Conservation (phyloP, 2,888 invertebrate species). For the Andrena haemorrhoa region DNA sequence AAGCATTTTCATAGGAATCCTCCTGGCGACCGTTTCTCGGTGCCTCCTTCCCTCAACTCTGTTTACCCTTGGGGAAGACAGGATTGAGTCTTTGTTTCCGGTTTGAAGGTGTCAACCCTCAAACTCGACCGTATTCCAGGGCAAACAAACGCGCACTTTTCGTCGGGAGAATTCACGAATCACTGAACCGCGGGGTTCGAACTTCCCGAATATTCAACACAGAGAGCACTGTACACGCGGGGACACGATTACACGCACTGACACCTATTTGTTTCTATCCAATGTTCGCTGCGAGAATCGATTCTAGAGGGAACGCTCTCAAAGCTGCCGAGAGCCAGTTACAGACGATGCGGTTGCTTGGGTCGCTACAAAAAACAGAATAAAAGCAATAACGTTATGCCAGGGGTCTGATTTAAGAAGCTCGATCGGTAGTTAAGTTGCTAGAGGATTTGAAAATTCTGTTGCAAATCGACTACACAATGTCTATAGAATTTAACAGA, state of each 20-base stretch:
- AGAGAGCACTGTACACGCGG: constrained; percentile 54
- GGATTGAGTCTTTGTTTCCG: constrained; percentile 66
- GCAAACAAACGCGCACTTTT: constrained; percentile 14
- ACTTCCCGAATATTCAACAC: constrained; percentile 22
- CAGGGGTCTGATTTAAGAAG: not conserved
- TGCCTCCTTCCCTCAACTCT: constrained; percentile 74
- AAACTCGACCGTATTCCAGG: constrained; percentile 62
- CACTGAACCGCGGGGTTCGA: constrained; percentile 5
- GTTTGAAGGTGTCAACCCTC: constrained; percentile 75
- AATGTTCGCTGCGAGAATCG: constrained; percentile 8
- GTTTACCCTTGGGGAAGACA: constrained; percentile 72
- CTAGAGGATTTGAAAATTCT: no score
- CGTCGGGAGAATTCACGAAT: not conserved
- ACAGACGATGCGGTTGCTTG: constrained; percentile 30
- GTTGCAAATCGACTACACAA: no score
- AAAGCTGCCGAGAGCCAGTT: constrained; percentile 36
- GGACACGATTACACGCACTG: constrained; percentile 30
- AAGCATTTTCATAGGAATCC: constrained; percentile 88
- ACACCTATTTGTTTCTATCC: constrained; percentile 23
- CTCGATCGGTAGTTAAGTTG: not conserved
- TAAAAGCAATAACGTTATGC: constrained; percentile 6
- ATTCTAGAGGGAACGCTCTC: constrained; percentile 28
- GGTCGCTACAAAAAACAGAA: constrained; percentile 35
- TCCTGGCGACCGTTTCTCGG: constrained; percentile 73
- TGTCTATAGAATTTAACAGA: no score